Percentiles rank a stretch among this genome's conserved stretches.
These are phyloP conservation scores for Ameiurus melas DNA, from an alignment of 2,113 vertebrate genomes.

Conservation along the genomic window DNA sequence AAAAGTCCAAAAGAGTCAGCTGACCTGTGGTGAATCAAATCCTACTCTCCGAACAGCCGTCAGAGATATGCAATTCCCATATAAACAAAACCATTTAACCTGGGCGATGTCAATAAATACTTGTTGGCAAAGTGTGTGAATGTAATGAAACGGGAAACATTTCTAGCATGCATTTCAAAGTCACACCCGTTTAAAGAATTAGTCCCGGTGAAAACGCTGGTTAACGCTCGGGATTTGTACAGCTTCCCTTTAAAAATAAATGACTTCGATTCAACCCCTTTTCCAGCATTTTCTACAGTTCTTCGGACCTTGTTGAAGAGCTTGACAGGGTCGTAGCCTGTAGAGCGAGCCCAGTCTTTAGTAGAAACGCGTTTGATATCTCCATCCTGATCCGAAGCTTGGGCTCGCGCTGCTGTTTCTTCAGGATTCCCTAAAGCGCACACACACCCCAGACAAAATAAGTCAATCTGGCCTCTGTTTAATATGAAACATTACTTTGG, in stretches of 20 bases:
- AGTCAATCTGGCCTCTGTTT: not conserved
- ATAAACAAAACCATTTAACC: not conserved
- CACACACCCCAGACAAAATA: not conserved
- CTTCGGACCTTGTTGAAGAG: conserved; percentile 91
- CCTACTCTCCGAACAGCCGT: not conserved
- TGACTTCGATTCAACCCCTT: not conserved
- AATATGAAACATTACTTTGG: not conserved
- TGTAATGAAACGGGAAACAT: not conserved
- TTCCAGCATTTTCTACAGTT: no score
- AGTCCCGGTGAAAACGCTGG: no score
- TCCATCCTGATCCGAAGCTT: conserved; percentile 88
- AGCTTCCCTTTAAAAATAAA: not conserved
- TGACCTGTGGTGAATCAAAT: not conserved
- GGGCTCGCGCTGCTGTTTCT: conserved; percentile 85
- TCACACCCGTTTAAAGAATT: not conserved
- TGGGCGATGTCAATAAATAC: not conserved
- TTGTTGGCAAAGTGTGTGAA: no score
- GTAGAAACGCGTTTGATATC: conserved; percentile 94
- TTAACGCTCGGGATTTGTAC: not conserved
- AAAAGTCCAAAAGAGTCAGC: not conserved
- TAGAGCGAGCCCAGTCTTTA: conserved; percentile 95
- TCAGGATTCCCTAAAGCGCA: conserved; percentile 85
- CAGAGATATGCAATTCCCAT: not conserved
- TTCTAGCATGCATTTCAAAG: not conserved
- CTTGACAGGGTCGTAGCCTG: conserved; percentile 89